A percentile compares a stretch with the other conserved stretches of the same genome.
Conservation (phyloP, 2,797 vertebrate species). For the Emys orbicularis region DNA sequence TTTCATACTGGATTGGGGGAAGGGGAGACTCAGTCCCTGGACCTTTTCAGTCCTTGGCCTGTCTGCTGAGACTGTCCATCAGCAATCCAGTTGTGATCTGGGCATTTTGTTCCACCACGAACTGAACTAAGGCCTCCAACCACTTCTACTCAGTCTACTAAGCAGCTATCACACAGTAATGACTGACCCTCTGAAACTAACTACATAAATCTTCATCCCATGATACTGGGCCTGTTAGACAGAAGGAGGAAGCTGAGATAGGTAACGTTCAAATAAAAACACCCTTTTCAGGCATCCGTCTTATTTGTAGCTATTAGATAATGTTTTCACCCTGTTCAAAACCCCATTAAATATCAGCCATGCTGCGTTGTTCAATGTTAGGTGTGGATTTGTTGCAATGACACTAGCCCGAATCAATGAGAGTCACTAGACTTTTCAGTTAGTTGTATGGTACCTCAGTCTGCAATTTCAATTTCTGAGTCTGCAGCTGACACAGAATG, state of each 20-base stretch:
- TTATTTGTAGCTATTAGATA: not conserved
- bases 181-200: not conserved
- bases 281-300: not conserved
- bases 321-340: not conserved
- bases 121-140: not conserved
- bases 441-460: constrained; percentile 84
- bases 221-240: not conserved
- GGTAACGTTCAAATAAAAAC: not conserved
- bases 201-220: not conserved
- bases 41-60: not conserved
- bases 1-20: not conserved
- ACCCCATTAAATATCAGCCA: not conserved
- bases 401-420: not conserved
- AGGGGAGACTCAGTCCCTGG: not conserved
- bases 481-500: constrained; percentile 90
- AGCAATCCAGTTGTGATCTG: not conserved
- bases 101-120: not conserved
- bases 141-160: not conserved
- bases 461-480: constrained; percentile 89
- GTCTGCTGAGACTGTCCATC: not conserved
- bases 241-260: not conserved
- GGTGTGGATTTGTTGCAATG: not conserved
- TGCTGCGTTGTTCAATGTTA: not conserved
- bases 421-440: not conserved
- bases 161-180: not conserved